Evolutionary conservation across 2,888 invertebrate species (phyloP).

Genomic region (Arrhopalites spinosus): DNA sequence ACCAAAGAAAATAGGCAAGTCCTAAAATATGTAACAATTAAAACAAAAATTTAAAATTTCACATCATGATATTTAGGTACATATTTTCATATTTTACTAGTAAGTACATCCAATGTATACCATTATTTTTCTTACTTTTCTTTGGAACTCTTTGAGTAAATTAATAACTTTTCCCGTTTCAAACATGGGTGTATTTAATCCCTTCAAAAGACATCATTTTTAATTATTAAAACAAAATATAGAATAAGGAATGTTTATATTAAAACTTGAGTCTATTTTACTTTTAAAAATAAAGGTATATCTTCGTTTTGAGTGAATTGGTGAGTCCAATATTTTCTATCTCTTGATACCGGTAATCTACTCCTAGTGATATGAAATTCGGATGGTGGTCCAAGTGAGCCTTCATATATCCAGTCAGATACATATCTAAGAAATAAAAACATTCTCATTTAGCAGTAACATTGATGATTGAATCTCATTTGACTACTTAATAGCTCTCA

Average conservation of each 20-base stretch:
- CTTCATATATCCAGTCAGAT: conserved; percentile 54
- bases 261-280: no score
- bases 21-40: not conserved
- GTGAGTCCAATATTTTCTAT: conserved; percentile 54
- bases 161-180: conserved; percentile 54
- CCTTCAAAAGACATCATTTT: not conserved
- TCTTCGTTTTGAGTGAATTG: conserved; percentile 46
- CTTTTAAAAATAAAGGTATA: conserved; percentile 49
- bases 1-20: conserved; percentile 9
- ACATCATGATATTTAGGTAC: no score
- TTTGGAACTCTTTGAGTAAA: conserved; percentile 45
- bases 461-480: no score
- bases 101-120: no score
- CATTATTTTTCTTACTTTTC: conserved; percentile 2
- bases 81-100: no score
- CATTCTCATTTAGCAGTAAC: not conserved
- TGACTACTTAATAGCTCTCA: no score
- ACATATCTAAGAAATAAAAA: conserved; percentile 46
- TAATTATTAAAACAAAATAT: not conserved
- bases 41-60: not conserved
- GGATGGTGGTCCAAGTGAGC: conserved; percentile 38
- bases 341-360: conserved; percentile 35
- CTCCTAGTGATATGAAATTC: conserved; percentile 52
- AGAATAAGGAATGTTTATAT: not conserved
- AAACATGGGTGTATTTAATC: conserved; percentile 47